Conservation (phyloP, 1,140 invertebrate genomes). For the Neelides sp. region DNA sequence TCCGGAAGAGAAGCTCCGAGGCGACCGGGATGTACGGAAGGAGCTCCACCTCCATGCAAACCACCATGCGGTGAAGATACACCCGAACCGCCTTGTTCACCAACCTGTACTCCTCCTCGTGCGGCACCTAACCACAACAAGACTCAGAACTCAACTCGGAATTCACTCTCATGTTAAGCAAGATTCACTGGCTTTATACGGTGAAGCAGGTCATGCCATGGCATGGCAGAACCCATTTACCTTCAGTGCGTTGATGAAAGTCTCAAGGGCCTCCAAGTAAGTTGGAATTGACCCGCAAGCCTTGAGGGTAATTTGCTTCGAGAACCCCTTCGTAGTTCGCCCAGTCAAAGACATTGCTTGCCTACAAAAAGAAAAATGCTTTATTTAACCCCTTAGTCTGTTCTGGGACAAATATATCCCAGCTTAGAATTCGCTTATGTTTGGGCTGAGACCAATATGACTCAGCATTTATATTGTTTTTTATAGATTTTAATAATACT, state of each 20-base stretch:
- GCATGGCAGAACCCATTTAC: conserved; percentile 29
- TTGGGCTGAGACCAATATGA: too few species aligned
- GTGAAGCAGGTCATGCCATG: background rate
- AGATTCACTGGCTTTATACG: background rate
- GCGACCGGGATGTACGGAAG: conserved; percentile 44
- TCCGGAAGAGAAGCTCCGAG: conserved; percentile 41
- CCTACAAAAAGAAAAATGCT: conserved; percentile 19
- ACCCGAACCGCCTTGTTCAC: conserved; percentile 41
- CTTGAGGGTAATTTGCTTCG: conserved; percentile 44
- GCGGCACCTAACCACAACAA: conserved; percentile 18
- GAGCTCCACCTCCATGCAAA: conserved; percentile 46
- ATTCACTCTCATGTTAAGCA: conserved; percentile 8
- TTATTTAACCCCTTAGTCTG: background rate
- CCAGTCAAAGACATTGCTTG: conserved; percentile 45
- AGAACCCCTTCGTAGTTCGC: conserved; percentile 47
- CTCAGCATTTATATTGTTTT: too few species aligned
- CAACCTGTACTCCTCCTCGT: conserved; percentile 29
- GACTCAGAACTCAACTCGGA: background rate
- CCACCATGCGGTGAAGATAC: conserved; percentile 47
- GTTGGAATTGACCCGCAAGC: conserved; percentile 40
- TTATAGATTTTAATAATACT: background rate
- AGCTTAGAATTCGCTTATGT: background rate
- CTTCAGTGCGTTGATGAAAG: conserved; percentile 42
- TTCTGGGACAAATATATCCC: too few species aligned
- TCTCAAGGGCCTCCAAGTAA: conserved; percentile 41